Conservation (phyloP, 2,113 vertebrate species). For the Zeus faber region DNA sequence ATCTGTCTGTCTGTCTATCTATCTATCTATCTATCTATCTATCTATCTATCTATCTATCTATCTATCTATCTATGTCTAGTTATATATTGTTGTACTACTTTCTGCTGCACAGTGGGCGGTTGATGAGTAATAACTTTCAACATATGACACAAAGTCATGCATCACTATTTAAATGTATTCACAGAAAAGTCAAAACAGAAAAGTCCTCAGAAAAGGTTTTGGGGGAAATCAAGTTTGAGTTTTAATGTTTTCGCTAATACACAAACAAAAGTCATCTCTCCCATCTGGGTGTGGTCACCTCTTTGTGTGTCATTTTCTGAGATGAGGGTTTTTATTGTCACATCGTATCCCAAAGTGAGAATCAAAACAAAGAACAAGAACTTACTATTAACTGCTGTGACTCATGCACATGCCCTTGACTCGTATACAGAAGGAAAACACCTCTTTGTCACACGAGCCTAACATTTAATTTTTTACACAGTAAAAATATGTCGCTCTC, state of each 20-base stretch:
- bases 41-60: background rate
- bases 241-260: no score
- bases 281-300: background rate
- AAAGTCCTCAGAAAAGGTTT: no score
- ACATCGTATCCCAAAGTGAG: no score
- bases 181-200: no score
- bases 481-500: constrained; percentile 38
- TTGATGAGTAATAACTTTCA: no score
- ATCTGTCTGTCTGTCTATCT: background rate
- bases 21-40: background rate
- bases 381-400: background rate
- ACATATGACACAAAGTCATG: no score
- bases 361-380: background rate
- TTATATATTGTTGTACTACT: no score
- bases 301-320: background rate
- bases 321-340: background rate
- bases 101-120: no score
- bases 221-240: no score
- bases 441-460: constrained; percentile 19
- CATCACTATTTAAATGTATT: no score
- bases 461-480: constrained; percentile 44
- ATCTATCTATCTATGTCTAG: background rate
- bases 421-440: constrained; percentile 1
- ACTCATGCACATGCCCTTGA: background rate
- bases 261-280: no score